Evolutionary conservation across 2,888 invertebrate species (phyloP), one percentile per base, ranked within the genome.

Genomic region (Nudaria mundana): DNA sequence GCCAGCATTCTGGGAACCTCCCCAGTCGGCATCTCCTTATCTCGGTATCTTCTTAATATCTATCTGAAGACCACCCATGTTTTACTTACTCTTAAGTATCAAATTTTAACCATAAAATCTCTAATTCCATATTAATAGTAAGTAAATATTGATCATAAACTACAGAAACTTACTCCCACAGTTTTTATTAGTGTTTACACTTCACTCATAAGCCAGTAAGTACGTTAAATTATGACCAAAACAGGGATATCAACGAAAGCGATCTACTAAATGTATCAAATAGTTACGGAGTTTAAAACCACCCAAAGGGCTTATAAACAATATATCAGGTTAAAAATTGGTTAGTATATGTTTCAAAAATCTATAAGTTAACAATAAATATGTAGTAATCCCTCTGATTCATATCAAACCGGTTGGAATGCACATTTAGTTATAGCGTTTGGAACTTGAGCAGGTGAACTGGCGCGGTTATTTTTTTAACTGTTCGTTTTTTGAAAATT

Each of bases 341-440:
- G 44, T 44, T 41, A 44, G 42, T 50, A 48, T 37, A 44, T 30
- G 32, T 12, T 13, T 23, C 10, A 18, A 28, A 40, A 14, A 25
- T 10, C 18, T 30, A 54, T 39, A 59, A 56, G 49, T 47, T 60
- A 49, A 56, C 50, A 44, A 57, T 54, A 51, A 54, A 47, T 8
- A 40, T 15, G 45, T 54, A 48, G 41, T 42, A 51, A 37, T 48
- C 37, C 32, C 16, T 34, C 15, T 46, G 61, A 57, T 56, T 53
- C 63, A 53, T 44, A 46, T 33, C 37, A 13, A n/a, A 47, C 59
- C 59, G 49, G 59, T 62, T 47, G 3, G 8, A 40, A 40, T 41
- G 48, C 63, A 61, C 63, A 63, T 63, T 61, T 59, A 45, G 45
- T 41, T 53, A 25, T 24, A 37, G 40, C 37, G 44, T 62, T 56